Evolutionary conservation across 2,113 vertebrate species (phyloP).

Genomic region (Capreolus pygargus): DNA sequence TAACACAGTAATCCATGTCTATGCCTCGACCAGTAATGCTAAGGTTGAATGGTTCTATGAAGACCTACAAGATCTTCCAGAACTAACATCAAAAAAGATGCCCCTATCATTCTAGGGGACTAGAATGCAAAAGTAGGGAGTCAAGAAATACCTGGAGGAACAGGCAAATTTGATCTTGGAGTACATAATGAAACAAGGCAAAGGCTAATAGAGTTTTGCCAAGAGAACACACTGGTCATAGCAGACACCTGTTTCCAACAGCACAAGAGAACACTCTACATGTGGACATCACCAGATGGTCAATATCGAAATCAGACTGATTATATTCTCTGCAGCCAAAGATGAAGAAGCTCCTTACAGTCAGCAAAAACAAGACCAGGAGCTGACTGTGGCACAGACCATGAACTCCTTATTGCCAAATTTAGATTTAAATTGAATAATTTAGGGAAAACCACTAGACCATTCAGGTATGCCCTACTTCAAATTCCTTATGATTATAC

Average conservation of each 20-base stretch:
- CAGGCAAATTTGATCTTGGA: not conserved
- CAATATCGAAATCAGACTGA: rapidly evolving
- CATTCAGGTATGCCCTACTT: not conserved
- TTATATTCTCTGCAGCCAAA: not conserved
- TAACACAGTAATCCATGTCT: no score
- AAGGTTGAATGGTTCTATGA: no score
- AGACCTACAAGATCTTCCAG: no score
- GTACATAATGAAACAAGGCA: not conserved
- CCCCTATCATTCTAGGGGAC: no score
- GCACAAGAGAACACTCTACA: not conserved
- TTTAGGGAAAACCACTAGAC: not conserved
- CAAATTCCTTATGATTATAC: not conserved
- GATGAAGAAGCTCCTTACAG: no score
- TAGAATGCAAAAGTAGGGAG: not conserved
- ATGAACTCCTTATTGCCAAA: not conserved
- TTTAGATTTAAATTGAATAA: not conserved
- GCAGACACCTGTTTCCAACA: not conserved
- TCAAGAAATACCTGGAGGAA: not conserved
- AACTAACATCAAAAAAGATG: no score
- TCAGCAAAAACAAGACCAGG: not conserved
- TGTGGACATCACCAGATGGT: not conserved
- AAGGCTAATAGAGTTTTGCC: not conserved
- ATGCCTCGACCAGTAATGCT: no score
- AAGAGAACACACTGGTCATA: not conserved
- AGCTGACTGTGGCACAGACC: not conserved